Base-by-base conservation (phyloP, 2,797 vertebrate species). In the Anguilla anguilla region DNA sequence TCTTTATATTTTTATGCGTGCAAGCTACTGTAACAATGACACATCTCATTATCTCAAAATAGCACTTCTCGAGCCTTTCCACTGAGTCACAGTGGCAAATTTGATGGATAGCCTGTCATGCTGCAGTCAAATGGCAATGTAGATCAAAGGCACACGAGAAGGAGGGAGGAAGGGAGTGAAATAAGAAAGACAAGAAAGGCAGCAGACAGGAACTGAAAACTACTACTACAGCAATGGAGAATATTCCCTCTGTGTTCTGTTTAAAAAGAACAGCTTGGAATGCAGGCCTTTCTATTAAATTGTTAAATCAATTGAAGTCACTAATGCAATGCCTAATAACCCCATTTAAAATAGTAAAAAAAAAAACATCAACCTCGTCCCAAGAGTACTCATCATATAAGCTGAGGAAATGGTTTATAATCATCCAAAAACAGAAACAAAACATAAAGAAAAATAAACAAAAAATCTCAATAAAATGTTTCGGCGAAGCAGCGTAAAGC, bases 21-120 rank as follows among this genome's bases (percentile, higher is more conserved):
- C 51, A 84, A 64, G 84, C 67, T 51, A 22, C 46, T 51, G 46
- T 49, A 31, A 6, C 64, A 69, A 22, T 28, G 59, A 28, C 35
- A 59, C 46, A 51, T n/a, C 49, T 81, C 28, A 25, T 79, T 86
- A 77, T n/a, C 85, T 57, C 5, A 74, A 55, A 86, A 79, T 31
- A 79, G 86, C 72, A 3, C 57, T 86, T 59, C 10, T 28, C 25
- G 35, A 53, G 84, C 10, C 43, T 17, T 19, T 79, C 28, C 10
- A 1, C 19, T 31, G 59, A 9, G 35, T 67, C n/a, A 64, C 84
- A 53, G 46, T 4, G n/a, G 43, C 28, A 15, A 11, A 39, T 6
- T 28, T 57, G 86, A 72, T 86, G 61, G 85, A 79, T 57, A 79
- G 51, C 49, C 3, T 53, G 72, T 77, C 85, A 74, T 10, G 46